phyloP scores from a whole-genome alignment of 2,113 vertebrate species.

The Coptodon bakossiorum region DNA sequence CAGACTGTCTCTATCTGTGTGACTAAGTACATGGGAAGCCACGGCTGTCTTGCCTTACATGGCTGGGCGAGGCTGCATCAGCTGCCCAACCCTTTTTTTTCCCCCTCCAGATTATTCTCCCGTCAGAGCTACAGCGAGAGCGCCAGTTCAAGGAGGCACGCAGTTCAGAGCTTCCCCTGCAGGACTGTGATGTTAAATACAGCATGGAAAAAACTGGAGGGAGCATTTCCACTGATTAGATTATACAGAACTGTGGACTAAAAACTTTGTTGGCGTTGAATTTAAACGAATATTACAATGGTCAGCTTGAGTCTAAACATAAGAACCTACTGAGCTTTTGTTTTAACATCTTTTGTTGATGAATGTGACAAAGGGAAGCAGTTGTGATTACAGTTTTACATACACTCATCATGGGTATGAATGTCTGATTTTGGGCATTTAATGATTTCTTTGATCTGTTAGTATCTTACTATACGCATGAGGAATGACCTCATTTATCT shows the following conservation, averaged over 20 bases:
- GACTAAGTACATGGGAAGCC: constrained; percentile 45
- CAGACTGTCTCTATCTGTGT: not conserved
- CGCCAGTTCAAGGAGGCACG: not conserved
- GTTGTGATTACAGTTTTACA: not conserved
- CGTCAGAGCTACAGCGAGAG: not conserved
- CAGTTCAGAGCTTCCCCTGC: constrained; percentile 25
- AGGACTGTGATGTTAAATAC: not conserved
- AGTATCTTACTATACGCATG: not conserved
- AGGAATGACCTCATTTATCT: not conserved
- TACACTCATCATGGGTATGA: not conserved
- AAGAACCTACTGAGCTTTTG: not conserved
- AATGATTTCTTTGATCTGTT: not conserved
- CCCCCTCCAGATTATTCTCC: not conserved
- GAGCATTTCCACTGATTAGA: not conserved
- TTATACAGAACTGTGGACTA: not conserved
- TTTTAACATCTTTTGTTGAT: not conserved
- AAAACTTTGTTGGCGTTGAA: not conserved
- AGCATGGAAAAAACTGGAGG: not conserved
- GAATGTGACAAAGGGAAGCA: not conserved
- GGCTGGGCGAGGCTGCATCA: constrained; percentile 52
- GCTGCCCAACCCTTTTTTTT: constrained; percentile 44
- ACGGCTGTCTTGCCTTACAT: constrained; percentile 36
- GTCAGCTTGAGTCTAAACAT: not conserved
- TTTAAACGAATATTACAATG: not conserved
- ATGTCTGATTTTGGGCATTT: not conserved